A percentile compares a stretch with the other conserved stretches of the same genome.
Evolutionary conservation across 1,140 invertebrate genomes (phyloP).

Genomic region (Melitaea cinxia): DNA sequence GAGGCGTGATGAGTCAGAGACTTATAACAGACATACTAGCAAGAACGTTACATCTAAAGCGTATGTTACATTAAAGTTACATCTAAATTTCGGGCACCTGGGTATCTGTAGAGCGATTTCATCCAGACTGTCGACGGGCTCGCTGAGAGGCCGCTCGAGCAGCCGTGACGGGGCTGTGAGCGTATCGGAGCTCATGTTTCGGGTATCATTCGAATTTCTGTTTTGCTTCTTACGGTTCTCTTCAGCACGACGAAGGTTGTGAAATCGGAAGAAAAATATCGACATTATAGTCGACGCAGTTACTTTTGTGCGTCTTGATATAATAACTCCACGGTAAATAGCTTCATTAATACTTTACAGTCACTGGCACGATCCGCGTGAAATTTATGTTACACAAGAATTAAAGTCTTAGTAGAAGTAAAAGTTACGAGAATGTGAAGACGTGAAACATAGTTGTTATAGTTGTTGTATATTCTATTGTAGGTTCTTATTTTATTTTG

Average conservation of each 20-base stretch:
- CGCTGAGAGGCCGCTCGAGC: constrained; percentile 91
- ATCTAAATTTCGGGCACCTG: constrained; percentile 84
- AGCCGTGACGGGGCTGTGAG: constrained; percentile 87
- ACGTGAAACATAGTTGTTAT: too few relatives aligned
- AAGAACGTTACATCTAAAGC: too few relatives aligned
- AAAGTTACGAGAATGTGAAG: too few relatives aligned
- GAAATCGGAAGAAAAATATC: constrained; percentile 96
- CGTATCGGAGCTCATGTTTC: constrained; percentile 82
- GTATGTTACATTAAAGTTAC: constrained; percentile 22
- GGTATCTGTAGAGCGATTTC: constrained; percentile 96
- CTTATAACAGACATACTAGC: not conserved
- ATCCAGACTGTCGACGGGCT: constrained; percentile 93
- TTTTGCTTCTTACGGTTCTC: constrained; percentile 84
- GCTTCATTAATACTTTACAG: constrained; percentile 9
- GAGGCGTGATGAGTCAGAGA: not conserved
- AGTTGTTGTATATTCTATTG: too few relatives aligned
- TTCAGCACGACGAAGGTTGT: constrained; percentile 92
- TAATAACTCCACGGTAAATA: not conserved
- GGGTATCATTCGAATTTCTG: constrained; percentile 77
- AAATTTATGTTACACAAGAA: not conserved
- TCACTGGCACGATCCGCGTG: not conserved
- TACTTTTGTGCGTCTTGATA: not conserved
- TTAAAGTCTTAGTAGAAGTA: not conserved
- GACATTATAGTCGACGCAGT: constrained; percentile 85
- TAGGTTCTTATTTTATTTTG: not conserved